phyloP scores from a whole-genome alignment of 2,888 invertebrate species.

The Liopterus haemorrhoidalis region DNA sequence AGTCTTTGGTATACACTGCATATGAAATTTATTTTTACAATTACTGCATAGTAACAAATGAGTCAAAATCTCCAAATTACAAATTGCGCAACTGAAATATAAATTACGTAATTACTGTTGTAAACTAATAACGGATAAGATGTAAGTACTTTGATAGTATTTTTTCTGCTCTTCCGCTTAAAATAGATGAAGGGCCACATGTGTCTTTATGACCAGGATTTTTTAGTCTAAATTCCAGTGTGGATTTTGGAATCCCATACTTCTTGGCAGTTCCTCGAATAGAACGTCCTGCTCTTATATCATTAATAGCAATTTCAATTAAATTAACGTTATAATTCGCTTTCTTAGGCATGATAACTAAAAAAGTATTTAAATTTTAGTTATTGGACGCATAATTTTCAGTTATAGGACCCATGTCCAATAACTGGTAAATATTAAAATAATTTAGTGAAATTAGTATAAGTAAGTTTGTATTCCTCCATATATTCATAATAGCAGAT shows the following conservation, averaged over 20 bases:
- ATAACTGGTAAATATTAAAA: constrained; percentile 7
- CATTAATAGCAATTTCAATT: too few species aligned
- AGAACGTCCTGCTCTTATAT: too few species aligned
- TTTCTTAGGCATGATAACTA: constrained; percentile 6
- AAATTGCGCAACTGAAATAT: too few species aligned
- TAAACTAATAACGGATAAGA: too few species aligned
- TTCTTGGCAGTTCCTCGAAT: too few species aligned
- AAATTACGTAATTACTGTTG: too few species aligned
- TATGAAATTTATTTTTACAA: constrained; percentile 6
- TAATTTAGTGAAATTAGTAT: constrained; percentile 5
- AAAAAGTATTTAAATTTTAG: constrained; percentile 8
- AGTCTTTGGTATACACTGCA: constrained; percentile 2
- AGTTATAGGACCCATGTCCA: constrained; percentile 10
- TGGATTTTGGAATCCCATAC: constrained; percentile 7
- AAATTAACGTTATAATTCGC: neutral
- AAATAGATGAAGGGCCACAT: too few species aligned
- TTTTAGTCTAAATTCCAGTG: constrained; percentile 5
- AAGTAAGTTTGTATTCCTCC: neutral
- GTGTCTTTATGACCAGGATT: constrained; percentile 3
- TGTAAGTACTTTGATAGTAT: too few species aligned
- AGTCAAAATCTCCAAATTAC: too few species aligned
- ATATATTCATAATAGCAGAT: constrained; percentile 2
- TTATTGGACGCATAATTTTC: constrained; percentile 3
- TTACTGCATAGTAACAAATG: constrained; percentile 1
- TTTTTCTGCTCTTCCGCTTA: too few species aligned